Evolutionary conservation across 92 coral and sea anemone genomes (phyloP), one percentile per base, ranked within the genome.

Genomic region (Parazoanthus darwini): DNA sequence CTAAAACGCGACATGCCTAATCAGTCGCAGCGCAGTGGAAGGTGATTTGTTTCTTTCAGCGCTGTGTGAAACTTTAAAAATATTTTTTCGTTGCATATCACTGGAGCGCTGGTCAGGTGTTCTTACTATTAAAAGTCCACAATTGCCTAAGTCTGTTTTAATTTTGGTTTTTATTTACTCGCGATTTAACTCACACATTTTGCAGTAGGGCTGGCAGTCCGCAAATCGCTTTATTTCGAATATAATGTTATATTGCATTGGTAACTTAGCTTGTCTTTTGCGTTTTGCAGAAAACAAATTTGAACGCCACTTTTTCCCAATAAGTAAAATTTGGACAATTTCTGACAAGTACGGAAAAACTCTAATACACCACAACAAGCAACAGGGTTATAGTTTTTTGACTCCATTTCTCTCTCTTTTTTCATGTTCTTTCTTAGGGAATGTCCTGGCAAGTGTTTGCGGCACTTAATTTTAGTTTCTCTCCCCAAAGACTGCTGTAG

Each of bases 21-120:
- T 66, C 33, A 37, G 63, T 38, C 18, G 74, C 74, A 36, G 29
- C 70, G n/a, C 13, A 22, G 54, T 50, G 74, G 74, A 48, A 58
- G 74, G 18, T 3, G 74, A 20, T 25, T 77, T 77, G 29, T 44
- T 56, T 25, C 48, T 22, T 44, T 20, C 16, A 81, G 26, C 85
- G 20, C 74, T 63, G 85, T 29, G 85, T 81, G 85, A 81, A 38
- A 35, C 72, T 38, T 23, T 14, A 22, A 37, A n/a, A 37, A 23
- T 8, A 23, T 44, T 66, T 63, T 59, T 44, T 81, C 13, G 48
- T 58, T 80, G 39, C n/a, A 35, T 80, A 14, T 9, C 43, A 39
- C 42, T 11, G 16, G 4, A 15, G 4, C 35, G 5, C 72, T 18
- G 22, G 18, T 81, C 74, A 81, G 85, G 74, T 81, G 85, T 25